Evolutionary conservation across 2,797 vertebrate species (phyloP), one percentile per base, ranked within the genome.

Genomic region (Vipera ursinii): DNA sequence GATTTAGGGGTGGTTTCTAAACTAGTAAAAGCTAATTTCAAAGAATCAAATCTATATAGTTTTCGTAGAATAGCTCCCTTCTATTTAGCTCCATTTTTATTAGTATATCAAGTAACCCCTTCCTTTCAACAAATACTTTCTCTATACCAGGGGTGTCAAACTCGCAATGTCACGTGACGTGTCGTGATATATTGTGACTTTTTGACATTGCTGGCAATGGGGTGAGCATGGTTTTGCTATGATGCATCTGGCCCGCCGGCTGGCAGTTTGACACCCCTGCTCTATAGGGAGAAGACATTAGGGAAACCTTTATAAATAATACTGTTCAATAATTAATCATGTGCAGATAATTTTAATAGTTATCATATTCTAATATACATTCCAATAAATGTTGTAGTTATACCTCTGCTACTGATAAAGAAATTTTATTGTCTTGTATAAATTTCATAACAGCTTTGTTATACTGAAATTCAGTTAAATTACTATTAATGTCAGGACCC

Each of bases 331-430:
- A 55, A 56, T 92, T 57, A 57, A 26, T 56, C 10, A 20, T 28
- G 15, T 87, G 60, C 53, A 92, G 89, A 73, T 87, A 55, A n/a
- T 87, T 63, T 44, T 44, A 93, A 26, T 55, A 95, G 55, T 48
- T 87, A 92, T 87, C 59, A 90, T 53, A 91, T 0, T 0, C 32
- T 91, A 91, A 61, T 90, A 60, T 48, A 94, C 12, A 65, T 78
- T 44, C 91, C 92, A 94, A 96, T 0, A 91, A 28, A 86, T 91
- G 90, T 91, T 93, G 94, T n/a, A 90, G 93, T 91, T 1, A 2
- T n/a, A 90, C 56, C 4, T 48, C 4, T 51, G 91, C 48, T 94
- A 53, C 86, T 94, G 94, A 95, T 91, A 86, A 95, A 94, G 55
- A 91, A 51, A 88, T 88, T 87, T 93, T 44, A 13, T 59, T 93